Evolutionary conservation across 2,113 vertebrate species (phyloP).

Genomic region (Xiphophorus couchianus): DNA sequence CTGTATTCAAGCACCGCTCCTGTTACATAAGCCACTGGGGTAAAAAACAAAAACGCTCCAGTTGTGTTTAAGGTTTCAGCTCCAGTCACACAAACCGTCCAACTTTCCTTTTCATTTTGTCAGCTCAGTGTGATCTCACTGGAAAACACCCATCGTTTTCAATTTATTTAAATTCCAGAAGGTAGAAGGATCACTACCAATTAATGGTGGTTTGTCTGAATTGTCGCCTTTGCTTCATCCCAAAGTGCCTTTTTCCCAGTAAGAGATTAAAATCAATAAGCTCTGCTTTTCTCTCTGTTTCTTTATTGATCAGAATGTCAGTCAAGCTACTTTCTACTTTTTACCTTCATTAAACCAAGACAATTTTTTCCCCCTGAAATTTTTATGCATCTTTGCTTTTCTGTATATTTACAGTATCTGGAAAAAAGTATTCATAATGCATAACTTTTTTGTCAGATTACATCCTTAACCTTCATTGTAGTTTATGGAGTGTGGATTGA

Average conservation of each 20-base stretch:
- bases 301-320: slow-evolving; percentile 29
- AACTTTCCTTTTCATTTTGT: slow-evolving; percentile 37
- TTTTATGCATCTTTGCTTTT: slow-evolving; percentile 17
- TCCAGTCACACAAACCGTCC: slow-evolving; percentile 19
- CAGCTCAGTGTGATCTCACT: neutral
- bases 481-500: neutral
- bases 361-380: slow-evolving; percentile 3
- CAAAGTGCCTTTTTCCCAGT: slow-evolving; percentile 24
- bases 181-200: slow-evolving; percentile 23
- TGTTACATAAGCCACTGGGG: slow-evolving; percentile 41
- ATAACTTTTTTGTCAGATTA: neutral
- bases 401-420: neutral
- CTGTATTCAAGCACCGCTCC: slow-evolving; percentile 41
- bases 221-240: slow-evolving; percentile 14
- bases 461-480: neutral
- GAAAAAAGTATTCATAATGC: neutral
- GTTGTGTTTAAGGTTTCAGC: slow-evolving; percentile 13
- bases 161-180: neutral
- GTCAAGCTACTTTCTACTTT: slow-evolving; percentile 7
- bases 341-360: neutral
- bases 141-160: neutral
- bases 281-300: slow-evolving; percentile 15
- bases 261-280: slow-evolving; percentile 31
- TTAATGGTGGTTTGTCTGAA: slow-evolving; percentile 15
- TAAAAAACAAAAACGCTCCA: neutral